Percentiles rank a stretch among this genome's conserved stretches.
Conservation (phyloP, 2,888 invertebrate genomes). For the Oithona nana region DNA sequence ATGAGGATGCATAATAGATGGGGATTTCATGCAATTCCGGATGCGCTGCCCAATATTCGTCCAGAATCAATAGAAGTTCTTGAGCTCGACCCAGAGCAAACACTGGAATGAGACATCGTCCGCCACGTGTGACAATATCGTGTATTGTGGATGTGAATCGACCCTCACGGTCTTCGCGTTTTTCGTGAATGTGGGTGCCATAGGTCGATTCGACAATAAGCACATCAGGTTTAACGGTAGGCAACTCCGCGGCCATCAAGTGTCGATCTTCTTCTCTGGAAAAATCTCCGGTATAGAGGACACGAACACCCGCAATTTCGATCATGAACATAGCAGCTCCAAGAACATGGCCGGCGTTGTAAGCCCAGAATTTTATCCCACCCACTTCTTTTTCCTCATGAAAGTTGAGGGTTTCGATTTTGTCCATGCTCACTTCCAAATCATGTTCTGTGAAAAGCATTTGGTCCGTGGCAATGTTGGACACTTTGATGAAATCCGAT, state of each 20-base stretch:
- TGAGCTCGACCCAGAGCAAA: slow-evolving; percentile 96
- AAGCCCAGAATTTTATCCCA: slow-evolving; percentile 94
- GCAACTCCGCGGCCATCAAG: slow-evolving; percentile 97
- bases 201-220: slow-evolving; percentile 89
- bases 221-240: slow-evolving; percentile 84
- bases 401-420: slow-evolving; percentile 94
- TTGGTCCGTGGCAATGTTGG: slow-evolving; percentile 82
- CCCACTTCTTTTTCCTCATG: slow-evolving; percentile 94
- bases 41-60: slow-evolving; percentile 95
- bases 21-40: slow-evolving; percentile 95
- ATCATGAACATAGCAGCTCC: slow-evolving; percentile 99
- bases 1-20: slow-evolving; percentile 94
- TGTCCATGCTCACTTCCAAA: slow-evolving; percentile 91
- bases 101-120: slow-evolving; percentile 91
- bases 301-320: slow-evolving; percentile 92
- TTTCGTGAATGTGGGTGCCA: slow-evolving; percentile 97
- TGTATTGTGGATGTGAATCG: slow-evolving; percentile 82
- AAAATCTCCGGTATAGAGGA: slow-evolving; percentile 54
- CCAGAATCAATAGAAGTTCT: slow-evolving; percentile 75
- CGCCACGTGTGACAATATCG: slow-evolving; percentile 91
- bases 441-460: slow-evolving; percentile 95
- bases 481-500: slow-evolving; percentile 95
- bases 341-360: slow-evolving; percentile 94
- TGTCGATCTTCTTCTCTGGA: slow-evolving; percentile 96
- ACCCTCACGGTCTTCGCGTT: slow-evolving; percentile 83